Conservation (phyloP, 2,113 vertebrate species). For the Stictonetta naevosa region DNA sequence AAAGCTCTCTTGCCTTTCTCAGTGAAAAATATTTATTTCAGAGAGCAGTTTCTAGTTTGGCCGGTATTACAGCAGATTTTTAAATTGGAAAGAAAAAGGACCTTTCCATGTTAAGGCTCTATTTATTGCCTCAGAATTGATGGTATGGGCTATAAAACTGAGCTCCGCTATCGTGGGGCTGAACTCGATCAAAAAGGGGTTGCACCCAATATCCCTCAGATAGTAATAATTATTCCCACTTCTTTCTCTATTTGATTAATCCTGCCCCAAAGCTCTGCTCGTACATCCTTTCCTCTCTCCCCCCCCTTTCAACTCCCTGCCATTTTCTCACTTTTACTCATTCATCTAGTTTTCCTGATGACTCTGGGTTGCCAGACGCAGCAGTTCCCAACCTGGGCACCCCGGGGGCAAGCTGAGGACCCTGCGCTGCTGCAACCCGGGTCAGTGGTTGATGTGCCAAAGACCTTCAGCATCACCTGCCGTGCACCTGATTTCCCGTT, state of each 20-base stretch:
- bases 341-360: neutral
- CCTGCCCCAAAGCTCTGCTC: neutral
- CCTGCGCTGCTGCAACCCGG: neutral
- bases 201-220: neutral
- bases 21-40: neutral
- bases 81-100: neutral
- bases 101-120: neutral
- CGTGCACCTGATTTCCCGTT: accelerated
- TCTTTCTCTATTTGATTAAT: neutral
- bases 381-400: neutral
- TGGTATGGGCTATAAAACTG: neutral
- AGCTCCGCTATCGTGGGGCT: neutral
- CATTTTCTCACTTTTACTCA: neutral
- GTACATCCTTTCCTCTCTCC: neutral
- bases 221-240: neutral
- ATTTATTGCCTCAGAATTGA: neutral
- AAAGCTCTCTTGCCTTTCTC: neutral
- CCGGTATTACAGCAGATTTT: neutral
- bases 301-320: neutral
- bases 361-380: neutral
- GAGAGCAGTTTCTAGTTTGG: neutral
- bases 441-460: neutral
- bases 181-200: neutral
- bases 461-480: accelerated
- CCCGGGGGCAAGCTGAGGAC: accelerated